phyloP scores from a whole-genome alignment of 2,113 vertebrate genomes.

The Murina feae region DNA sequence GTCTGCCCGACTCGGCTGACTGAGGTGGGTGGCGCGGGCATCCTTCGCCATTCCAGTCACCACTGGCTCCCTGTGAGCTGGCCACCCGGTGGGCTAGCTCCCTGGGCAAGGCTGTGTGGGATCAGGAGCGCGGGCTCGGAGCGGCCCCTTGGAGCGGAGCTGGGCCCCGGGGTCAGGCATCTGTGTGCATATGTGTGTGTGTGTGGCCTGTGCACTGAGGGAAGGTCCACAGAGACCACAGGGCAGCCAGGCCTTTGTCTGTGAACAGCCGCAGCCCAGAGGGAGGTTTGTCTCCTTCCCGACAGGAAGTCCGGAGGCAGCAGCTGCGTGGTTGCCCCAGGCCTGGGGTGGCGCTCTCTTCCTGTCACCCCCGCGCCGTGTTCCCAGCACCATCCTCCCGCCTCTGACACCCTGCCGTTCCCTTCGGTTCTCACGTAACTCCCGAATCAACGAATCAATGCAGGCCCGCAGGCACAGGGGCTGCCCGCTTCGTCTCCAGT shows the following conservation, averaged over 20 bases:
- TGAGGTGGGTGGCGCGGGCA: not conserved
- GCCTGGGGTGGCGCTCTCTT: not conserved
- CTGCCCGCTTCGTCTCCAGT: not conserved
- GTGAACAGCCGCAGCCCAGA: too few species aligned
- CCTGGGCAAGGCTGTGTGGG: not conserved
- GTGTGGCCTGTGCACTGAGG: not conserved
- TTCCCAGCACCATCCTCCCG: not conserved
- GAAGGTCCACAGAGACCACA: too few species aligned
- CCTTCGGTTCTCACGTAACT: not conserved
- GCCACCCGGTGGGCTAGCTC: not conserved
- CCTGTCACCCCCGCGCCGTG: not conserved
- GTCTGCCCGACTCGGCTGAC: not conserved
- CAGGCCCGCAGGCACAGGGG: not conserved
- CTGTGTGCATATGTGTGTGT: not conserved
- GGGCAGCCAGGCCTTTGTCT: not conserved
- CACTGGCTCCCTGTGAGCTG: not conserved
- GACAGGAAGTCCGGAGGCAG: not conserved
- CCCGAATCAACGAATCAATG: too few species aligned
- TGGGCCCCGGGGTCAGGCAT: rapidly evolving
- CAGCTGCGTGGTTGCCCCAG: not conserved
- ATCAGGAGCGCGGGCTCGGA: not conserved
- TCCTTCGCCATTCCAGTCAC: not conserved
- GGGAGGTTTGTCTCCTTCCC: not conserved
- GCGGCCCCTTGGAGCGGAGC: not conserved
- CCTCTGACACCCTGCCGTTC: not conserved